Evolutionary conservation across 2,113 vertebrate species (phyloP).

Genomic region (Ctenodactylus gundi): DNA sequence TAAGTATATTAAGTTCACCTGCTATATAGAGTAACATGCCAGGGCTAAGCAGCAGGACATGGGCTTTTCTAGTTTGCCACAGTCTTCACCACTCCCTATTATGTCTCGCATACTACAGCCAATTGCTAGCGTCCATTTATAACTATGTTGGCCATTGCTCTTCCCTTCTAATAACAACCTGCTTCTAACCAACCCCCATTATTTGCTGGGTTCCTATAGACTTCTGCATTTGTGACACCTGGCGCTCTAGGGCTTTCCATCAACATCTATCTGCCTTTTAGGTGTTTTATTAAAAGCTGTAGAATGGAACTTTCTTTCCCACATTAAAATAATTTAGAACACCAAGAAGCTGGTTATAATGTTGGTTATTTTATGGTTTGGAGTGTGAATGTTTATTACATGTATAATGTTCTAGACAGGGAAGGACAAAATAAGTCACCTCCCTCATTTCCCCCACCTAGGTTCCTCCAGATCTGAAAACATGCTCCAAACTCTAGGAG

Average conservation of each 20-base stretch:
- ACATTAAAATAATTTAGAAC: not conserved
- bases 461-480: not conserved
- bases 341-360: not conserved
- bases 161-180: not conserved
- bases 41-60: fast-evolving
- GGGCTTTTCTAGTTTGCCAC: not conserved
- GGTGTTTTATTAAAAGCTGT: not conserved
- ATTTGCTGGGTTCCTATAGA: not conserved
- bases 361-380: not conserved
- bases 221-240: not conserved
- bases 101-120: not conserved
- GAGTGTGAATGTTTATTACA: not conserved
- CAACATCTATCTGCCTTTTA: not conserved
- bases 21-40: not conserved
- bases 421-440: not conserved
- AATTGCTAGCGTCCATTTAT: not conserved
- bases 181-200: fast-evolving
- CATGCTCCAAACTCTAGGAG: not conserved
- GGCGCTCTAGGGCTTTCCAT: not conserved
- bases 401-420: not conserved
- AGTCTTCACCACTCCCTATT: not conserved
- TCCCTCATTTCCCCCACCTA: not conserved
- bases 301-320: not conserved
- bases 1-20: not conserved
- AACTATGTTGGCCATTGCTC: not conserved